Conservation (phyloP, 2,888 invertebrate genomes). For the Brachypterus glaber region DNA sequence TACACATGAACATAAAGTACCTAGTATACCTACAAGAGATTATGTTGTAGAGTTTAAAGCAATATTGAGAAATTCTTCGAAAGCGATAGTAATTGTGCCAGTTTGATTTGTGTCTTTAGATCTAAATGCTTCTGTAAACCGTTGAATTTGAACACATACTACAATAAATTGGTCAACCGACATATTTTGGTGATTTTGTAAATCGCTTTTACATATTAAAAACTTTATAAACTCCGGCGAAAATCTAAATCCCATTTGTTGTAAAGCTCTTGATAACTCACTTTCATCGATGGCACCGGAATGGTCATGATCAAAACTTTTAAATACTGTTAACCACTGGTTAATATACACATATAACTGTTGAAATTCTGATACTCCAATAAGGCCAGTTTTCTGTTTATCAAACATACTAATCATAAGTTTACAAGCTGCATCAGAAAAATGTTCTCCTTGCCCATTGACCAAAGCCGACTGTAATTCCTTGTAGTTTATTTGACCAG, state of each 20-base stretch:
- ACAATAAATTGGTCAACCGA: conserved; percentile 86
- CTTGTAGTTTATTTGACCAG: conserved; percentile 66
- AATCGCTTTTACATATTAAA: conserved; percentile 60
- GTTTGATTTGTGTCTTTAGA: conserved; percentile 67
- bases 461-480: conserved; percentile 75
- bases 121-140: conserved; percentile 80
- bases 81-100: conserved; percentile 74
- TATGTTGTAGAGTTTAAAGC: conserved; percentile 61
- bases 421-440: conserved; percentile 73
- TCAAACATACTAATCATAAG: conserved; percentile 92
- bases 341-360: conserved; percentile 80
- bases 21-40: no score
- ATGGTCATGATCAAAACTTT: conserved; percentile 74
- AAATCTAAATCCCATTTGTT: conserved; percentile 83
- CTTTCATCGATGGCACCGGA: conserved; percentile 75
- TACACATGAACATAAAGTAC: no score
- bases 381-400: conserved; percentile 71
- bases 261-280: conserved; percentile 69
- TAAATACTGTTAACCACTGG: conserved; percentile 79
- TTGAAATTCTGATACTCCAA: conserved; percentile 76
- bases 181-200: conserved; percentile 50
- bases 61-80: conserved; percentile 84
- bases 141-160: conserved; percentile 78
- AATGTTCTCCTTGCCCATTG: conserved; percentile 76
- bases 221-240: conserved; percentile 67